Evolutionary conservation across 64 coral and sea anemone genomes (phyloP).

Genomic region (Stylophora pistillata): DNA sequence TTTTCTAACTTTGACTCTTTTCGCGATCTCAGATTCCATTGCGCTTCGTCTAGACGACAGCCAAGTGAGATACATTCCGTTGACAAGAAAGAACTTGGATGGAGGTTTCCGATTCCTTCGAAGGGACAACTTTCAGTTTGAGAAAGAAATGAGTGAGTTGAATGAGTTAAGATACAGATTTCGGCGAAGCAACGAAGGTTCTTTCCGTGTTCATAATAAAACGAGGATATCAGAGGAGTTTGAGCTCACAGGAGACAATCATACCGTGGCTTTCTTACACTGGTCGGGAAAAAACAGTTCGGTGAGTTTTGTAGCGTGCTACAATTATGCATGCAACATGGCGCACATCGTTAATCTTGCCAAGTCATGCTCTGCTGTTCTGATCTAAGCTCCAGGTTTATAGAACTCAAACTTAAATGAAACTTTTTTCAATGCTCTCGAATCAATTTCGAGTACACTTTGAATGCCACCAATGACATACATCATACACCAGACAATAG

Average conservation of each 20-base stretch:
- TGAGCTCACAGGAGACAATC: slow-evolving; percentile 63
- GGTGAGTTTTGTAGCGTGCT: slow-evolving; percentile 13
- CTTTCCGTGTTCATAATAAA: background rate
- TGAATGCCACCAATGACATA: too few species aligned
- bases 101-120: slow-evolving; percentile 2
- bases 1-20: background rate
- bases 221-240: slow-evolving; percentile 35
- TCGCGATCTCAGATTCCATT: background rate
- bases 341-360: background rate
- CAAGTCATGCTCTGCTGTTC: background rate
- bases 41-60: background rate
- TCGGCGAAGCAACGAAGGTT: background rate
- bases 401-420: too few species aligned
- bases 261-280: slow-evolving; percentile 61
- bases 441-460: too few species aligned
- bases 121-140: background rate
- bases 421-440: too few species aligned
- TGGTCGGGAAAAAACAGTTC: slow-evolving; percentile 57
- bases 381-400: background rate
- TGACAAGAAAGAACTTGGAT: background rate
- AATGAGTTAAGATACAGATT: background rate
- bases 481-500: too few species aligned
- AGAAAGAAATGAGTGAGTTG: slow-evolving; percentile 1
- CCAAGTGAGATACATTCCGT: background rate
- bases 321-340: background rate